A percentile compares a stretch with the other conserved stretches of the same genome.
These are phyloP conservation scores for Poeciliopsis presidionis DNA, from an alignment of 2,797 vertebrate species.

Conservation along the genomic window DNA sequence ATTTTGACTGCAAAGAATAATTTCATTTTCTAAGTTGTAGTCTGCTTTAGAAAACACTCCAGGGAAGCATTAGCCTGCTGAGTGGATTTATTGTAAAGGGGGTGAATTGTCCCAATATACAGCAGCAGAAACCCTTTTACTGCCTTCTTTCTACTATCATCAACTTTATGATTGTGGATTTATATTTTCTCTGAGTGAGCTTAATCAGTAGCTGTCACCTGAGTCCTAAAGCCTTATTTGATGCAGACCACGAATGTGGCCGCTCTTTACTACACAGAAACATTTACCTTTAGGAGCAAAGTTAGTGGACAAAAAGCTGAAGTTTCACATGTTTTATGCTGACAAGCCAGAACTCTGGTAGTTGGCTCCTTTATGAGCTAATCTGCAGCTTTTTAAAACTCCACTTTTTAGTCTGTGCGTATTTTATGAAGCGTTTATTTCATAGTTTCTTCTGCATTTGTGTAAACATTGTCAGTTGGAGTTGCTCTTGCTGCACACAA, in stretches of 20 bases:
- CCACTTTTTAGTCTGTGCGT: not conserved
- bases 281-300: slow-evolving; percentile 41
- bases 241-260: slow-evolving; percentile 45
- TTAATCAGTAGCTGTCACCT: slow-evolving; percentile 34
- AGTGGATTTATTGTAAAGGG: slow-evolving; percentile 50
- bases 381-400: not conserved
- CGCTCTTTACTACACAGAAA: slow-evolving; percentile 50
- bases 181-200: slow-evolving; percentile 45
- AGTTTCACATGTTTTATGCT: slow-evolving; percentile 7
- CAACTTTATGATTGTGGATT: slow-evolving; percentile 61
- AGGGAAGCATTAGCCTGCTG: slow-evolving; percentile 40
- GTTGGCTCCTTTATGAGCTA: not conserved
- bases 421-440: slow-evolving; percentile 14
- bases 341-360: not conserved
- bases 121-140: slow-evolving; percentile 46
- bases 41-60: slow-evolving; percentile 58
- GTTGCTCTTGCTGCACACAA: slow-evolving; percentile 1
- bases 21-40: slow-evolving; percentile 51
- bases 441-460: slow-evolving; percentile 16
- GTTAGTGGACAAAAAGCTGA: slow-evolving; percentile 37
- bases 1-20: slow-evolving; percentile 16
- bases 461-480: slow-evolving; percentile 11
- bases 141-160: slow-evolving; percentile 48
- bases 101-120: slow-evolving; percentile 28
- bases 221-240: slow-evolving; percentile 36